Evolutionary conservation across 2,113 vertebrate genomes (phyloP).

Genomic region (Pygoscelis adeliae): DNA sequence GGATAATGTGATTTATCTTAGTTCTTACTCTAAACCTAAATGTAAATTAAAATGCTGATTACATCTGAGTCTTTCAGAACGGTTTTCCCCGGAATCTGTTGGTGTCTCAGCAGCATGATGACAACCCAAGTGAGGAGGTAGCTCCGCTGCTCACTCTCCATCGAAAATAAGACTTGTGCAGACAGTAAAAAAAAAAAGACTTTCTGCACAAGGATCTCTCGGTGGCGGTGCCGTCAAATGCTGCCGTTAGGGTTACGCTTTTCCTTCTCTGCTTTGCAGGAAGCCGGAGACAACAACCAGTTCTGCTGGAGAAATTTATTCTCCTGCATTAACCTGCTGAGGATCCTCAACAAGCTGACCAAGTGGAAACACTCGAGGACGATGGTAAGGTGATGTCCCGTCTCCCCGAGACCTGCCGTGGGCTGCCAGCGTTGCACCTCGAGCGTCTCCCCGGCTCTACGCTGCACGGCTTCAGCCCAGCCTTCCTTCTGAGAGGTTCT

Average conservation of each 20-base stretch:
- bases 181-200: background rate
- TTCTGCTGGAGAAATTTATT: conserved; percentile 98
- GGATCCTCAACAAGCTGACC: conserved; percentile 95
- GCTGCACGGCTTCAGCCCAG: fast-evolving
- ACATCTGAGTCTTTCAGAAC: background rate
- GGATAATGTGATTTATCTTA: background rate
- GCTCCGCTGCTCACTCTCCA: background rate
- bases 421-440: fast-evolving
- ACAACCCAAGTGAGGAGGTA: background rate
- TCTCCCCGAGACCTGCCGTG: fast-evolving
- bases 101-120: background rate
- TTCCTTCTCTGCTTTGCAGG: conserved; percentile 72
- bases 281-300: conserved; percentile 91
- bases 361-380: conserved; percentile 99
- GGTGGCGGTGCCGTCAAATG: fast-evolving
- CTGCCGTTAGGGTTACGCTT: fast-evolving
- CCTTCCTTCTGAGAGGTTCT: background rate
- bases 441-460: fast-evolving
- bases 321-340: conserved; percentile 93
- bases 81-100: background rate
- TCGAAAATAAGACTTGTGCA: background rate
- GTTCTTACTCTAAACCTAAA: background rate
- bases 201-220: background rate
- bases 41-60: background rate
- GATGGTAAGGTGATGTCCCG: conserved; percentile 79